A percentile compares a stretch with the other conserved stretches of the same genome.
These are phyloP conservation scores for Leiothrix lutea DNA, from an alignment of 2,113 vertebrate genomes.

Conservation along the genomic window DNA sequence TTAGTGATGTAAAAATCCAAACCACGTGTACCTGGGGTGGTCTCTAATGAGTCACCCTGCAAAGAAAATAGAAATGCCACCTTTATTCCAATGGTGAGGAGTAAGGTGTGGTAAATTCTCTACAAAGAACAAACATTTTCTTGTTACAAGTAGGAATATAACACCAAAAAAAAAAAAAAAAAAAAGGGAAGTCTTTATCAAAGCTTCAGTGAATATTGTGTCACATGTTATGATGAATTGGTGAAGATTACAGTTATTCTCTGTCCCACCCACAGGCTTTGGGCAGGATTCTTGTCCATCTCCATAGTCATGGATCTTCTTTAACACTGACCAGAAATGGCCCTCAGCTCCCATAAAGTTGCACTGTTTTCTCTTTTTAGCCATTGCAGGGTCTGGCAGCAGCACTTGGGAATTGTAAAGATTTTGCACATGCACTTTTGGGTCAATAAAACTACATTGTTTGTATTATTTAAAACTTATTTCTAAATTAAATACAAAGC, in stretches of 20 bases:
- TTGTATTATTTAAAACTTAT: not conserved
- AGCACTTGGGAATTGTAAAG: not conserved
- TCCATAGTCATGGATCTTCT: not conserved
- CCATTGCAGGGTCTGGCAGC: not conserved
- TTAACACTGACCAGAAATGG: not conserved
- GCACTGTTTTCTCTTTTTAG: not conserved
- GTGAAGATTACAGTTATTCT: not conserved
- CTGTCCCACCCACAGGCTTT: not conserved
- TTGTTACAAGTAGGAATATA: not conserved
- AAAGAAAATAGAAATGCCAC: not conserved
- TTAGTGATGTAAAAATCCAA: not conserved
- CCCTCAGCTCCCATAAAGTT: not conserved
- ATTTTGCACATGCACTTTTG: not conserved
- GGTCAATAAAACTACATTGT: not conserved
- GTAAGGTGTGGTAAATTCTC: not conserved
- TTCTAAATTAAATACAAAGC: not conserved
- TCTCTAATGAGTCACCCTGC: not conserved
- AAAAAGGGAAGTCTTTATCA: not conserved
- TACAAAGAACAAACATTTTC: not conserved
- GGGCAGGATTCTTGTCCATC: not conserved
- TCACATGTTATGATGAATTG: not conserved
- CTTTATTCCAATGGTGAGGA: rapidly evolving
- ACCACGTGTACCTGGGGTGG: not conserved
- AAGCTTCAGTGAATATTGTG: not conserved
- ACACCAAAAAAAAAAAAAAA: not conserved